phyloP scores from a whole-genome alignment of 2,113 vertebrate species.

The Mugil cephalus region DNA sequence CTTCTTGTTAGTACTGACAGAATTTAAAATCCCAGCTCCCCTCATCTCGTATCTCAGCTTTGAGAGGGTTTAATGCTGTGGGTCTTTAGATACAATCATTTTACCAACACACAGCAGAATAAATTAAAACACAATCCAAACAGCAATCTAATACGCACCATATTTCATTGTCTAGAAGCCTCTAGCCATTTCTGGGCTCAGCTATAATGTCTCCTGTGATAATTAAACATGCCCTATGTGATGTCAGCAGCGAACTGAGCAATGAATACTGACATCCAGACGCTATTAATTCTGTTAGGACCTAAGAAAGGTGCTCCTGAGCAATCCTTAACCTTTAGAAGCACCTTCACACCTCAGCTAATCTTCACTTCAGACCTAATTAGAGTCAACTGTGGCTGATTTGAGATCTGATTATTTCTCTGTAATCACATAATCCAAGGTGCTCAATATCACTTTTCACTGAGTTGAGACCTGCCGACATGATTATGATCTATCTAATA shows the following conservation, averaged over 20 bases:
- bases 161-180: constrained; percentile 18
- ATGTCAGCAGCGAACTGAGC: constrained; percentile 7
- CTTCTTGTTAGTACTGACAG: constrained; percentile 54
- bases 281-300: constrained; percentile 51
- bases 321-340: constrained; percentile 70
- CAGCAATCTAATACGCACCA: constrained; percentile 16
- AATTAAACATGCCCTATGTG: constrained; percentile 37
- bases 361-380: constrained; percentile 59
- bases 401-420: constrained; percentile 61
- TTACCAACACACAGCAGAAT: constrained; percentile 21
- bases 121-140: constrained; percentile 37
- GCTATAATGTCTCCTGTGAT: constrained; percentile 18
- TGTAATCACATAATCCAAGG: constrained; percentile 65
- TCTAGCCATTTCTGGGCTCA: constrained; percentile 1
- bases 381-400: constrained; percentile 40
- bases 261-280: constrained; percentile 41
- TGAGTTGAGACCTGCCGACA: constrained; percentile 49
- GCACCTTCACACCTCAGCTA: constrained; percentile 55
- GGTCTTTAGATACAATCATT: constrained; percentile 8
- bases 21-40: constrained; percentile 31
- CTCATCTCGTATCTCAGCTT: constrained; percentile 19
- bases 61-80: constrained; percentile 1
- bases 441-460: constrained; percentile 56
- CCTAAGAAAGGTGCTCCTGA: constrained; percentile 43
- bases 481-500: constrained; percentile 64